Percentiles rank a stretch among this genome's conserved stretches.
phyloP scores from a whole-genome alignment of 2,888 invertebrate species.

The Poecilobothrus nobilitatus region DNA sequence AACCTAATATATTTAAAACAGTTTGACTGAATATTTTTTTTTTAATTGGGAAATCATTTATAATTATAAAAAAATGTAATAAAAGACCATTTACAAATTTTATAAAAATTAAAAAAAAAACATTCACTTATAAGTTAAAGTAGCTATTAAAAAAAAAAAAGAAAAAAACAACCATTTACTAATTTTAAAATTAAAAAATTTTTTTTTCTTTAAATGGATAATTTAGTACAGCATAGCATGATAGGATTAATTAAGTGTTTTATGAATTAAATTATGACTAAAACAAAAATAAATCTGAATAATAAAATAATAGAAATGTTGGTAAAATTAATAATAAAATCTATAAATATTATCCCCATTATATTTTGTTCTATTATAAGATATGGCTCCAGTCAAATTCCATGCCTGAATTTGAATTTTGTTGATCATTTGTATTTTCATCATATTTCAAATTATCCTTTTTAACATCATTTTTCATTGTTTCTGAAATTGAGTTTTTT shows the following conservation, averaged over 20 bases:
- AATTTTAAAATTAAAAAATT: neutral
- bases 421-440: neutral
- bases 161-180: neutral
- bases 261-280: no score
- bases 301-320: no score
- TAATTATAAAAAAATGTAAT: neutral
- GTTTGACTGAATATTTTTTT: neutral
- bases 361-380: no score
- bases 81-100: neutral
- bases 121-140: no score
- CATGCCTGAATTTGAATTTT: neutral
- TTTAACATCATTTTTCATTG: neutral
- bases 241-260: no score
- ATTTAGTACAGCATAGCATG: no score
- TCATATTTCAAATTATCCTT: neutral
- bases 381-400: neutral
- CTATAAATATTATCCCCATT: no score
- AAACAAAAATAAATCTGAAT: no score
- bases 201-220: no score
- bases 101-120: no score
- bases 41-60: neutral
- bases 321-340: no score
- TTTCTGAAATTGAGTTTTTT: neutral
- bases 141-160: neutral
- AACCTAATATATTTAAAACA: neutral